phyloP scores from a whole-genome alignment of 2,797 vertebrate species.

The Coregonus ussuriensis region DNA sequence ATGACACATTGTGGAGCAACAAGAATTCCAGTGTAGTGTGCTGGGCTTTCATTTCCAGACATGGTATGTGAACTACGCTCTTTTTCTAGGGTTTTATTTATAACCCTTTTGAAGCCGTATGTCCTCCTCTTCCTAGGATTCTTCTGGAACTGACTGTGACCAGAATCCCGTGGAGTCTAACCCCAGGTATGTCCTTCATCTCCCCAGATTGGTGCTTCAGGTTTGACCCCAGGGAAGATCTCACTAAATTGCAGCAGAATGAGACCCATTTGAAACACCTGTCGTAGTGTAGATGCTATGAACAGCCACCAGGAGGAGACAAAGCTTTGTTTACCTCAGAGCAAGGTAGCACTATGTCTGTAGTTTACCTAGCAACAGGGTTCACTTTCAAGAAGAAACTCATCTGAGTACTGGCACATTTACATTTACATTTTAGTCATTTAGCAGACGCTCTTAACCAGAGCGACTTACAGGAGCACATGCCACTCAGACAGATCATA shows the following conservation, averaged over 20 bases:
- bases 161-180: constrained; percentile 51
- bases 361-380: neutral
- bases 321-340: constrained; percentile 33
- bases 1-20: too few relatives aligned
- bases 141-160: constrained; percentile 45
- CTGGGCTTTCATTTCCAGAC: too few relatives aligned
- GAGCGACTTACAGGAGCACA: too few relatives aligned
- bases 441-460: too few relatives aligned
- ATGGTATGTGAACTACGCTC: too few relatives aligned
- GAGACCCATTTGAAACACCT: too few relatives aligned
- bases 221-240: neutral
- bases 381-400: neutral
- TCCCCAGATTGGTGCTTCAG: neutral
- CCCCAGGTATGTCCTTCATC: constrained; percentile 58
- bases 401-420: neutral
- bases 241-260: neutral
- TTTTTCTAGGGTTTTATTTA: neutral
- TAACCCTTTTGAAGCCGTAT: neutral
- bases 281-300: constrained; percentile 38
- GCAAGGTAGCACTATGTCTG: neutral
- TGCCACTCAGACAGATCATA: too few relatives aligned
- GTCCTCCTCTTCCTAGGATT: constrained; percentile 47
- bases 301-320: constrained; percentile 68
- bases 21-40: too few relatives aligned
- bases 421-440: too few relatives aligned